Conservation (phyloP, 2,113 vertebrate species). For the Vidua chalybeata region DNA sequence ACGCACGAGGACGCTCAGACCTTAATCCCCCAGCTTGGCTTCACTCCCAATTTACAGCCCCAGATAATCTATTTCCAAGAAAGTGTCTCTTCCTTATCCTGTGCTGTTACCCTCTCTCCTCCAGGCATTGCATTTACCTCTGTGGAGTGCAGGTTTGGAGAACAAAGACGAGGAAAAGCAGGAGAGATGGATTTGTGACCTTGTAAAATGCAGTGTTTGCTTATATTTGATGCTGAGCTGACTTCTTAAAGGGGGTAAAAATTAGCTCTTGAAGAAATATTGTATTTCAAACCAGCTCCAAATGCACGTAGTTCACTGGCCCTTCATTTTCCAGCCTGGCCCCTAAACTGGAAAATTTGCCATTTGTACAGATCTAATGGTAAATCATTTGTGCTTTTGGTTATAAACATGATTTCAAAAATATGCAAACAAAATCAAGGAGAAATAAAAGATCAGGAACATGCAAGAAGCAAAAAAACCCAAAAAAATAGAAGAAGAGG, state of each 20-base stretch:
- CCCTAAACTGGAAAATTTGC: not conserved
- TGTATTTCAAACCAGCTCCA: not conserved
- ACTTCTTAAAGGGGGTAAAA: not conserved
- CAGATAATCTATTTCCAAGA: conserved; percentile 28
- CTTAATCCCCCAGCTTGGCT: conserved; percentile 16
- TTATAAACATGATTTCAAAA: not conserved
- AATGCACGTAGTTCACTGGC: not conserved
- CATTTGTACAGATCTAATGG: not conserved
- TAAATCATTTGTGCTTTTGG: not conserved
- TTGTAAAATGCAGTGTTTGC: not conserved
- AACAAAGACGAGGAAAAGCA: not conserved
- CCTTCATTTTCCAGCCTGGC: not conserved
- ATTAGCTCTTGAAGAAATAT: not conserved
- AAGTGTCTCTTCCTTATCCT: not conserved
- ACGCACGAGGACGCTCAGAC: not conserved
- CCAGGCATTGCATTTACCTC: not conserved
- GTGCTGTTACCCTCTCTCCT: not conserved
- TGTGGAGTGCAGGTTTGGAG: rapidly evolving
- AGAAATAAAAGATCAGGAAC: not conserved
- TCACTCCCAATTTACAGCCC: not conserved
- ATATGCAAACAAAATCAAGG: not conserved
- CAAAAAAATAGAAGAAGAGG: not conserved
- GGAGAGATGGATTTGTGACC: not conserved
- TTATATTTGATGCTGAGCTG: not conserved
- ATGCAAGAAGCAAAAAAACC: not conserved